Evolutionary conservation across 2,797 vertebrate genomes (phyloP).

Genomic region (Gephyroberyx darwinii): DNA sequence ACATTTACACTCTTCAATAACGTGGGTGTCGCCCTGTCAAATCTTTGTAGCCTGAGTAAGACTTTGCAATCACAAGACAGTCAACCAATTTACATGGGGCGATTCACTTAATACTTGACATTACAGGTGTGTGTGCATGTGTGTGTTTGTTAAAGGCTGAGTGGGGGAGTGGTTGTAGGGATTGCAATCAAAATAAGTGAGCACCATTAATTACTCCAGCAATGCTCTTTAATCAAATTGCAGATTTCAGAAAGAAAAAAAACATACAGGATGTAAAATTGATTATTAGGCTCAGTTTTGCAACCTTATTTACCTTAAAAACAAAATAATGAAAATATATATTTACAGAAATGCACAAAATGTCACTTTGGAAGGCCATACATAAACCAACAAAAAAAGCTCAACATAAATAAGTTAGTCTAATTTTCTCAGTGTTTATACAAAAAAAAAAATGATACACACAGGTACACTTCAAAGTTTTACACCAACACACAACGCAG

Average conservation of each 20-base stretch:
- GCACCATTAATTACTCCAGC: slow-evolving; percentile 33
- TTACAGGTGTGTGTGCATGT: slow-evolving; percentile 2
- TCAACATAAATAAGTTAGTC: slow-evolving; percentile 99
- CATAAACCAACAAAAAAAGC: slow-evolving; percentile 82
- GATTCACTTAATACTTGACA: slow-evolving; percentile 16
- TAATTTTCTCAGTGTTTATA: slow-evolving; percentile 97
- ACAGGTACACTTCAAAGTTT: slow-evolving; percentile 83
- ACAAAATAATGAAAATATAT: slow-evolving; percentile 85
- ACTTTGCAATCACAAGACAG: slow-evolving; percentile 16
- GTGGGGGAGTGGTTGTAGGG: slow-evolving; percentile 33
- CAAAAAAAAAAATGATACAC: slow-evolving; percentile 74
- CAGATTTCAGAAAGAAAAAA: slow-evolving; percentile 71
- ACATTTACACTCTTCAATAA: slow-evolving; percentile 24
- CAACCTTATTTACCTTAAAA: slow-evolving; percentile 86
- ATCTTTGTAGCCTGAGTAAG: slow-evolving; percentile 7
- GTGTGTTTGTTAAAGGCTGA: slow-evolving; percentile 38
- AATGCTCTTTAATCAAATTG: slow-evolving; percentile 77
- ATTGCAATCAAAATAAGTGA: slow-evolving; percentile 43
- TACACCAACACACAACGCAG: slow-evolving; percentile 75
- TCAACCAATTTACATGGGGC: slow-evolving; percentile 26
- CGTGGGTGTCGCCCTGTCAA: background rate
- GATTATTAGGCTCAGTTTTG: slow-evolving; percentile 96
- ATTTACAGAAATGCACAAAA: slow-evolving; percentile 89
- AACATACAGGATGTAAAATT: slow-evolving; percentile 77
- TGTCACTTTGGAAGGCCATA: slow-evolving; percentile 91